phyloP scores from a whole-genome alignment of 2,888 invertebrate species.

The Drosophila atripex region DNA sequence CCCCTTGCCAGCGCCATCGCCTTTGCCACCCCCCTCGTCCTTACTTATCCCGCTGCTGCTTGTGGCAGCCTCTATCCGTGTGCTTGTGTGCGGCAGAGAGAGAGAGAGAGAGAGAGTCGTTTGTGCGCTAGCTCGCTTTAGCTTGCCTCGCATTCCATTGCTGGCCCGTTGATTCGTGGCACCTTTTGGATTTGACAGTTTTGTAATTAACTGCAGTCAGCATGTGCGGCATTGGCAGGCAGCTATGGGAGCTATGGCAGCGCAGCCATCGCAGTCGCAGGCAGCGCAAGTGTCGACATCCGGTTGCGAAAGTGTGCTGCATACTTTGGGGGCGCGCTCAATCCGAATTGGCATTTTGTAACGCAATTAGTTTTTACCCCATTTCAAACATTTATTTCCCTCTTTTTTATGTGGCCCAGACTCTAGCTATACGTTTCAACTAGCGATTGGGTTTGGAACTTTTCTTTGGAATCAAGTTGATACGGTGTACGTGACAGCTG shows the following conservation, averaged over 20 bases:
- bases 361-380: slow-evolving; percentile 60
- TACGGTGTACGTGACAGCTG: slow-evolving; percentile 38
- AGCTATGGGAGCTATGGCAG: slow-evolving; percentile 15
- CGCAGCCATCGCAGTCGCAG: slow-evolving; percentile 1
- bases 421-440: slow-evolving; percentile 20
- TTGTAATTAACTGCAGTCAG: slow-evolving; percentile 84
- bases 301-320: slow-evolving; percentile 61
- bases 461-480: slow-evolving; percentile 38
- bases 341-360: slow-evolving; percentile 59
- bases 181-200: slow-evolving; percentile 84
- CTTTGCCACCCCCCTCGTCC: slow-evolving; percentile 3
- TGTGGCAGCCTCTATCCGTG: slow-evolving; percentile 48
- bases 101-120: slow-evolving; percentile 23
- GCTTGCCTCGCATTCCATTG: slow-evolving; percentile 51
- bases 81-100: slow-evolving; percentile 19
- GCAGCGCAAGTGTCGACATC: slow-evolving; percentile 6
- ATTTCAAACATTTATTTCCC: slow-evolving; percentile 27
- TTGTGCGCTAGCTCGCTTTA: slow-evolving; percentile 45
- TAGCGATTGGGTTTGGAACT: slow-evolving; percentile 13
- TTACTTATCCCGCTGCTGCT: slow-evolving; percentile 40
- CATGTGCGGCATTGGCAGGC: slow-evolving; percentile 58
- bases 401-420: neutral
- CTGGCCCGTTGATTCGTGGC: slow-evolving; percentile 73
- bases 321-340: slow-evolving; percentile 68
- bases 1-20: neutral